Evolutionary conservation across 1,140 invertebrate species (phyloP), one percentile per base, ranked within the genome.

Genomic region (Ptiloglossa arizonensis): DNA sequence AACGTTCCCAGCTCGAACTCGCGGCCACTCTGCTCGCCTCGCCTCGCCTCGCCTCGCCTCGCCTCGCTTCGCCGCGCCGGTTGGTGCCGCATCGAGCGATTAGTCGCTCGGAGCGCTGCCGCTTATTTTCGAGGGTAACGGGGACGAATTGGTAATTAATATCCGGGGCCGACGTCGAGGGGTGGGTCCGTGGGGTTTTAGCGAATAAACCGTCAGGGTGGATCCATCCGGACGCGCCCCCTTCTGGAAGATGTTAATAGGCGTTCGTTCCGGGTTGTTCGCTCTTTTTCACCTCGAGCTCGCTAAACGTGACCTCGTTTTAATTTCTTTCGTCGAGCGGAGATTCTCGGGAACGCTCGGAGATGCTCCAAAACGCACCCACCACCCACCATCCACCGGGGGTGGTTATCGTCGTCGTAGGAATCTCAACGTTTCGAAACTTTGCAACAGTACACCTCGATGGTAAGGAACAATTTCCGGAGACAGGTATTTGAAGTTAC

Each of bases 71-170:
- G n/a, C n/a, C 48, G 48, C 22, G 72, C 41, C 48, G 13, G 24
- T 35, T 70, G 22, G 56, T 54, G 38, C 50, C 24, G 32, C 24
- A 24, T 78, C 48, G 44, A 69, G 57, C 27, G 66, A 83, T 83
- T 81, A 77, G 57, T 86, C 60, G 72, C 52, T 44, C 41, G 13
- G 54, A 74, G 68, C 46, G 67, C 29, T 54, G 64, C 57, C 64
- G 72, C 69, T 71, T 46, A 52, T 76, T 52, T 80, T 73, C 52
- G 50, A 59, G 70, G 78, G 46, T 68, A 77, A 83, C 50, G 54
- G 80, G 81, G 77, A 85, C 63, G 79, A 83, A 83, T 83, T 71
- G 70, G 54, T 81, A 86, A 86, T 86, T 86, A 84, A 85, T 86
- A 85, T 84, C n/a, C 41, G 27, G 56, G 57, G 52, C 22, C 57